phyloP scores from a whole-genome alignment of 2,888 invertebrate species.

The Romanomermis culicivorax region DNA sequence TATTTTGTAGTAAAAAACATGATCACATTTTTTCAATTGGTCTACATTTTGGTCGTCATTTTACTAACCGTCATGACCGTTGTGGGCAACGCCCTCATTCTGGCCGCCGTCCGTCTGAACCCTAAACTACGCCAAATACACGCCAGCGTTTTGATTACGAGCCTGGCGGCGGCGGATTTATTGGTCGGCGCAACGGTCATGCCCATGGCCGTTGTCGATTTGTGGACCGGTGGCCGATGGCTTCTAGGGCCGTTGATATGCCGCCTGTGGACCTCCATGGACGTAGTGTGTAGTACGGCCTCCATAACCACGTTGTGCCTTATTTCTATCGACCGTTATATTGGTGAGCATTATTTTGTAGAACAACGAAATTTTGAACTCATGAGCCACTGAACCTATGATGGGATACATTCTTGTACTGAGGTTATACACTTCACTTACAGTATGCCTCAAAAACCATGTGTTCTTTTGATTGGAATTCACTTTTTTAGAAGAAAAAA shows the following conservation, averaged over 20 bases:
- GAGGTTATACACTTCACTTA: too few species aligned
- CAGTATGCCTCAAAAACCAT: too few species aligned
- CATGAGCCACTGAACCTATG: too few species aligned
- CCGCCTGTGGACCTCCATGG: conserved; percentile 10
- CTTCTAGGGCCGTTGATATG: conserved; percentile 2
- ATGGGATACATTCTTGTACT: too few species aligned
- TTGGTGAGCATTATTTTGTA: too few species aligned
- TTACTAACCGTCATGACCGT: background rate
- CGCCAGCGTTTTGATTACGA: conserved; percentile 9
- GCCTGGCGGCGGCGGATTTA: conserved; percentile 9
- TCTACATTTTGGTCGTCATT: background rate
- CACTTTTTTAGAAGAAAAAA: too few species aligned
- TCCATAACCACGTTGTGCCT: conserved; percentile 10
- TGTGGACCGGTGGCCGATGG: conserved; percentile 3
- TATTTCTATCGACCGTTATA: conserved; percentile 10
- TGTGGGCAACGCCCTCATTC: background rate
- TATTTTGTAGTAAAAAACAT: too few species aligned
- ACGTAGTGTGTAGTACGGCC: conserved; percentile 11
- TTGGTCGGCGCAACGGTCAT: conserved; percentile 6
- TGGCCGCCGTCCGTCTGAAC: background rate
- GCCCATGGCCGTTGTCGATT: background rate
- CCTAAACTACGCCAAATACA: background rate
- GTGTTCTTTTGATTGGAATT: too few species aligned
- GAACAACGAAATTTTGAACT: too few species aligned
- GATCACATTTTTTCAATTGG: background rate